Evolutionary conservation across 2,113 vertebrate species (phyloP).

Genomic region (Elephas maximus): DNA sequence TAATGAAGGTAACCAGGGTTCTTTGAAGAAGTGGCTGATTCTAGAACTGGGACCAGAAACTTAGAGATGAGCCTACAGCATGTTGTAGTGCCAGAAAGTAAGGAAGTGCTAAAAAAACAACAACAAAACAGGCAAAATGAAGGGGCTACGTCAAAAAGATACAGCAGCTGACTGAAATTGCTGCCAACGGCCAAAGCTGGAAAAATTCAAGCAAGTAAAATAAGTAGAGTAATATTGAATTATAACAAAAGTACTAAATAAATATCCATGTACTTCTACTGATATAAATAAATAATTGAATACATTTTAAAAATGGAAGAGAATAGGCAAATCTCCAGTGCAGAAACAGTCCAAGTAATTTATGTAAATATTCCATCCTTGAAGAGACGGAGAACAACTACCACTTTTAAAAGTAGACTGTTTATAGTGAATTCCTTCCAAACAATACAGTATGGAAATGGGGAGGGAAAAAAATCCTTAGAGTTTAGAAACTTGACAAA

Average conservation of each 20-base stretch:
- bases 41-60: not conserved
- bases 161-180: not conserved
- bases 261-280: not conserved
- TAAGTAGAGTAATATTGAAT: not conserved
- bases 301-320: not conserved
- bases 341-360: not conserved
- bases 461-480: not conserved
- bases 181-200: not conserved
- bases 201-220: not conserved
- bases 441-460: not conserved
- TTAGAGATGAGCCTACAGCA: not conserved
- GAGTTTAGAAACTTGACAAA: not conserved
- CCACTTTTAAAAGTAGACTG: not conserved
- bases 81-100: not conserved
- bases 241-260: not conserved
- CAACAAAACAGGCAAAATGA: no score
- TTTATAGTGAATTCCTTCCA: not conserved
- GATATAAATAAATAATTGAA: not conserved
- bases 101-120: not conserved
- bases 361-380: not conserved
- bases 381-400: not conserved
- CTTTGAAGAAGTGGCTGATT: not conserved
- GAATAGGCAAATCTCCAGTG: not conserved
- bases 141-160: not conserved
- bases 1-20: not conserved